Conservation (phyloP, 2,113 vertebrate species). For the Monarcha castaneiventris region DNA sequence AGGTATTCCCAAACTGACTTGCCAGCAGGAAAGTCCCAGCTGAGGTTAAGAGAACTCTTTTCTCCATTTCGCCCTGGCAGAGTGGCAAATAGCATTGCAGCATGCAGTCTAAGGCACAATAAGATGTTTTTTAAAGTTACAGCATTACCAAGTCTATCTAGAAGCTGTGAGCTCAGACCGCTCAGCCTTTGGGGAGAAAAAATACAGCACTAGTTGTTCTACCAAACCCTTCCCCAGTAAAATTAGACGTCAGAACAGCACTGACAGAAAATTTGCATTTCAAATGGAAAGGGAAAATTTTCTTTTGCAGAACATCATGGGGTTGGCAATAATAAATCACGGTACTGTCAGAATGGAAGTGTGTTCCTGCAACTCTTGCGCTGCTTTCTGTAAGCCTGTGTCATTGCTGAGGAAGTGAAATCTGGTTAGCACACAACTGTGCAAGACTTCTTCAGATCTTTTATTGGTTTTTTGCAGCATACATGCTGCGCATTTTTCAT, state of each 20-base stretch:
- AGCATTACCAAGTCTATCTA: not conserved
- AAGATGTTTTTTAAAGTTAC: not conserved
- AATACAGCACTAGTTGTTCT: not conserved
- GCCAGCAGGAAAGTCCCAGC: not conserved
- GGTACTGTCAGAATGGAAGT: not conserved
- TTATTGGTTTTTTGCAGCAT: not conserved
- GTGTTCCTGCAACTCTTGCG: not conserved
- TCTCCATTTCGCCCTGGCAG: not conserved
- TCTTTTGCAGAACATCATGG: not conserved
- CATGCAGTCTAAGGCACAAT: not conserved
- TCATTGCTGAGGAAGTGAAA: conserved; percentile 19
- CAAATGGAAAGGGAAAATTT: conserved; percentile 4
- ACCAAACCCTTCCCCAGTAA: not conserved
- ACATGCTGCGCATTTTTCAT: not conserved
- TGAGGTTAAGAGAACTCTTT: not conserved
- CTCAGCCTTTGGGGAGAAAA: not conserved
- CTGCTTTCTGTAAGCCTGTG: not conserved
- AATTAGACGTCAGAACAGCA: not conserved
- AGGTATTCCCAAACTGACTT: not conserved
- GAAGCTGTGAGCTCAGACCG: not conserved
- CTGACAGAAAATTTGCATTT: not conserved
- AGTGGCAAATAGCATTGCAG: not conserved
- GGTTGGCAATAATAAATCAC: not conserved
- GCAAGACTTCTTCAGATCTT: not conserved
- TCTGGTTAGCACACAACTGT: not conserved